Conservation (phyloP, 2,113 vertebrate species). For the Burhinus oedicnemus region DNA sequence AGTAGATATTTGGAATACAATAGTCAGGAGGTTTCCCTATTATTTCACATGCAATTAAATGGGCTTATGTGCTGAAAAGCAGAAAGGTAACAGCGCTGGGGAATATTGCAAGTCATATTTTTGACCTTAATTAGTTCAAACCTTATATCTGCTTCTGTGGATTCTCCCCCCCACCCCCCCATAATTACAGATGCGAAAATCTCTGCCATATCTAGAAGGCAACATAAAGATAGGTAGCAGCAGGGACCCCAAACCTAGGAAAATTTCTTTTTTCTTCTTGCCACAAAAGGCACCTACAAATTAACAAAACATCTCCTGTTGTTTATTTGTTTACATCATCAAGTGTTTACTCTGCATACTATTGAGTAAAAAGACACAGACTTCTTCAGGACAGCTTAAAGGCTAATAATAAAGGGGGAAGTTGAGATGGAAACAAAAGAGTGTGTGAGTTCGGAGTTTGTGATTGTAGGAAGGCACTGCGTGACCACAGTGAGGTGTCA, state of each 20-base stretch:
- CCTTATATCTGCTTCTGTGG: background rate
- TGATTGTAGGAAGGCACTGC: background rate
- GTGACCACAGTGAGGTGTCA: background rate
- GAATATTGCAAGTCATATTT: background rate
- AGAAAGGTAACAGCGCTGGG: background rate
- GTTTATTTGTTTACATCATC: background rate
- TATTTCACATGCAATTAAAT: slow-evolving; percentile 22
- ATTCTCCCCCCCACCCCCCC: fast-evolving
- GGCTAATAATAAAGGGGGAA: background rate
- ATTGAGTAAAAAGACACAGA: background rate
- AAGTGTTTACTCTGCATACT: background rate
- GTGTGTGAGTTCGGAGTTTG: background rate
- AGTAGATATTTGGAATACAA: background rate
- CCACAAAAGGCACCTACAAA: background rate
- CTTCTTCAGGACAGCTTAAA: background rate
- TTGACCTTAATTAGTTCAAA: background rate
- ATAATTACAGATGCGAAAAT: background rate
- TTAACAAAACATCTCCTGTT: background rate
- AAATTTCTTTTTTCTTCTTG: background rate
- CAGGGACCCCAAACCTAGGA: background rate
- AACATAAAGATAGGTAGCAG: background rate
- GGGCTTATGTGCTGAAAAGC: background rate
- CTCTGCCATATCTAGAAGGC: background rate
- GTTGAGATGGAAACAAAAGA: background rate
- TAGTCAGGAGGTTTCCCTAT: background rate